These are phyloP conservation scores for Tenthredo scrophulariae DNA, from an alignment of 2,888 invertebrate genomes.

Conservation along the genomic window DNA sequence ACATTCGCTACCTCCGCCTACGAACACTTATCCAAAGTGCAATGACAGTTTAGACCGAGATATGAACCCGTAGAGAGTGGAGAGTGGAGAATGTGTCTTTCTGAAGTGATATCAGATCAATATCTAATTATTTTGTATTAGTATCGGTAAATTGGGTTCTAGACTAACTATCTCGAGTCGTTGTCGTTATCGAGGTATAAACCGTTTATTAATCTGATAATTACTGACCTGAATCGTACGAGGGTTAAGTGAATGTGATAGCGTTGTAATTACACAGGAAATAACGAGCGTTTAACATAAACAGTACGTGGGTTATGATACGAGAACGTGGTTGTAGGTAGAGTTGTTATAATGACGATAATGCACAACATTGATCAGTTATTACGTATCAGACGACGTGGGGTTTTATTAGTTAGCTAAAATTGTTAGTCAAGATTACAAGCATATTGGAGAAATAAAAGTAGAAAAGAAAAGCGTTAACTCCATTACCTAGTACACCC, in stretches of 20 bases:
- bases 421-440: neutral
- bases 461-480: neutral
- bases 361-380: neutral
- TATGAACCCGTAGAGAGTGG: neutral
- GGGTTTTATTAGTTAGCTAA: neutral
- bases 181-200: conserved; percentile 42
- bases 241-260: conserved; percentile 61
- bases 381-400: neutral
- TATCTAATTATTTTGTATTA: neutral
- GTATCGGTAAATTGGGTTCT: neutral
- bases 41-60: conserved; percentile 30
- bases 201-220: conserved; percentile 57
- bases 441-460: neutral
- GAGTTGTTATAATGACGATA: neutral
- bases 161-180: neutral
- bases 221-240: conserved; percentile 59
- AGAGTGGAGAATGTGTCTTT: neutral
- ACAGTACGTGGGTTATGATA: neutral
- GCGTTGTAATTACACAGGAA: conserved; percentile 57
- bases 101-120: neutral
- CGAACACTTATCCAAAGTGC: neutral
- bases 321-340: neutral
- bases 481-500: neutral
- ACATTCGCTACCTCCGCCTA: neutral
- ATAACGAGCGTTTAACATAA: conserved; percentile 35